Conservation (phyloP, 2,113 vertebrate genomes). For the Agapornis roseicollis region DNA sequence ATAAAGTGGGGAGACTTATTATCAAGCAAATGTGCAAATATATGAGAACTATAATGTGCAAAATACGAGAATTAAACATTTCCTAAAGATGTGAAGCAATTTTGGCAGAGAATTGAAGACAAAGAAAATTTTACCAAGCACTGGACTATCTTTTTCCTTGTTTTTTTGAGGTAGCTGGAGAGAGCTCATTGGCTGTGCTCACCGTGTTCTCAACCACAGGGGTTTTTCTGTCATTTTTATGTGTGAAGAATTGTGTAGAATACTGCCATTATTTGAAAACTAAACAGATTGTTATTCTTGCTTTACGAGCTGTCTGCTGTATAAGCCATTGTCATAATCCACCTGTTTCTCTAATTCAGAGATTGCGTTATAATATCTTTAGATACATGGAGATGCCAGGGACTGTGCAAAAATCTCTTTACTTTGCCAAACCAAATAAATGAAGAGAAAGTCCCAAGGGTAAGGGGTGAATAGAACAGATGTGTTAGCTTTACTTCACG, state of each 20-base stretch:
- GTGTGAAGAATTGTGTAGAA: not conserved
- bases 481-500: slow-evolving; percentile 29
- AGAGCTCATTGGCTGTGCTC: not conserved
- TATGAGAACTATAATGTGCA: no score
- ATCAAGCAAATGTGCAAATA: no score
- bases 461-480: slow-evolving; percentile 12
- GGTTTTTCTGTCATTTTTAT: not conserved
- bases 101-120: not conserved
- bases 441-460: not conserved
- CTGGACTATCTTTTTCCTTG: not conserved
- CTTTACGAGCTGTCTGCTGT: not conserved
- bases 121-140: not conserved
- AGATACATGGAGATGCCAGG: not conserved
- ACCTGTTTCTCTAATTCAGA: slow-evolving; percentile 2
- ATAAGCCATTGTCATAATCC: not conserved
- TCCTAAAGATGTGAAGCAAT: not conserved
- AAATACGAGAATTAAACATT: not conserved
- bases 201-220: not conserved
- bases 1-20: not conserved
- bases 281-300: not conserved
- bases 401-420: not conserved
- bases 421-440: slow-evolving; percentile 56
- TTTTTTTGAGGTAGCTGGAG: not conserved
- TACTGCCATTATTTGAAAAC: not conserved
- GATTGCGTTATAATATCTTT: not conserved